A percentile compares a stretch with the other conserved stretches of the same genome.
Conservation (phyloP, 1,140 invertebrate species). For the Brachionus asplanchnoidis region DNA sequence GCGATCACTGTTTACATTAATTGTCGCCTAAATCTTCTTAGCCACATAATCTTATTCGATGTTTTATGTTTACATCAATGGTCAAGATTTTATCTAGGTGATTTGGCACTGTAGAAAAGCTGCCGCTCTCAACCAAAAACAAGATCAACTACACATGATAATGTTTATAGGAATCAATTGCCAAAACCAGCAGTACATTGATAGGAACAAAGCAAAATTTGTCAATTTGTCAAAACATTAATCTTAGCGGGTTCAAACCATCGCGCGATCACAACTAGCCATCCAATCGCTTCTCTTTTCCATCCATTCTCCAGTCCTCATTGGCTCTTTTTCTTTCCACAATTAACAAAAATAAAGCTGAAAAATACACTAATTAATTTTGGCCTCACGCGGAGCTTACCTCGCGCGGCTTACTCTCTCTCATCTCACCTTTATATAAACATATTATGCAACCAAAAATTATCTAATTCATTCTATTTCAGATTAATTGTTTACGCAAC, state of each 20-base stretch:
- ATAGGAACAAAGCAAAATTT: constrained; percentile 21
- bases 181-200: constrained; percentile 39
- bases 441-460: neutral
- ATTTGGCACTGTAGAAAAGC: neutral
- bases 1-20: constrained; percentile 9
- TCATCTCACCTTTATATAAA: neutral
- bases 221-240: constrained; percentile 37
- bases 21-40: constrained; percentile 24
- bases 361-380: constrained; percentile 38
- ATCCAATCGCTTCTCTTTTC: neutral
- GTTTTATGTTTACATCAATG: constrained; percentile 22
- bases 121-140: neutral
- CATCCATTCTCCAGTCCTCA: neutral
- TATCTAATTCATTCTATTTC: neutral
- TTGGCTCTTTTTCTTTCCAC: neutral
- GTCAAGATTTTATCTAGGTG: constrained; percentile 1
- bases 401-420: neutral
- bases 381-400: constrained; percentile 11
- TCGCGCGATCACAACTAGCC: neutral
- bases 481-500: constrained; percentile 22
- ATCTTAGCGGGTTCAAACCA: constrained; percentile 26
- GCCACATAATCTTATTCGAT: constrained; percentile 5
- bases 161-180: constrained; percentile 37
- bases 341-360: constrained; percentile 14
- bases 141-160: constrained; percentile 41